Conservation (phyloP, 2,888 invertebrate species). For the Ethmia dodecea region DNA sequence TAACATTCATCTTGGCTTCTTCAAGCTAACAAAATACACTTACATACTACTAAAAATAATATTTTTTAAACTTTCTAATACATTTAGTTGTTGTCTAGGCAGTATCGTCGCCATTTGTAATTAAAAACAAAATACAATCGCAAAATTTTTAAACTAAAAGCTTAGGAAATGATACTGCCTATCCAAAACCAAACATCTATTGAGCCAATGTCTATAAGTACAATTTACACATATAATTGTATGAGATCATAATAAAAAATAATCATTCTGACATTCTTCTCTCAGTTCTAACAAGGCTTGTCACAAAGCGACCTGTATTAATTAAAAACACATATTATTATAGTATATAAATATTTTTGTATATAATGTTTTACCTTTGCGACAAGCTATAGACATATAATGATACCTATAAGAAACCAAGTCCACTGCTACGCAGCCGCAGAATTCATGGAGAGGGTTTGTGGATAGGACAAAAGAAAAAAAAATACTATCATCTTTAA, state of each 20-base stretch:
- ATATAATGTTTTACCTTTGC: constrained; percentile 59
- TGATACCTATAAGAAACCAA: constrained; percentile 74
- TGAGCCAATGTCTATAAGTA: constrained; percentile 66
- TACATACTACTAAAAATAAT: constrained; percentile 70
- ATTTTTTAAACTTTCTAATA: constrained; percentile 59
- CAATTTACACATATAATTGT: constrained; percentile 60
- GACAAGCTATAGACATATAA: constrained; percentile 65
- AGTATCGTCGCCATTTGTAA: constrained; percentile 54
- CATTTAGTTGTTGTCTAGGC: constrained; percentile 44
- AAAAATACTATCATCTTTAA: neutral
- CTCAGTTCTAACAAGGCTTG: constrained; percentile 51
- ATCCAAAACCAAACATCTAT: constrained; percentile 67
- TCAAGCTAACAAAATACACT: constrained; percentile 76
- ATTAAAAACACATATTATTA: constrained; percentile 35
- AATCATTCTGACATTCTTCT: constrained; percentile 45
- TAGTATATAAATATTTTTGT: constrained; percentile 36
- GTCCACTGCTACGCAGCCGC: constrained; percentile 75
- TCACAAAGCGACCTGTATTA: constrained; percentile 59
- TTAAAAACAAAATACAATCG: neutral
- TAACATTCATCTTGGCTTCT: constrained; percentile 76
- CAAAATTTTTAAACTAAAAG: constrained; percentile 16
- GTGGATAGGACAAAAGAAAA: neutral
- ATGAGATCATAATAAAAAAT: constrained; percentile 32
- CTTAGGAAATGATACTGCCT: constrained; percentile 65
- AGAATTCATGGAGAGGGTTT: constrained; percentile 19